phyloP scores from a whole-genome alignment of 2,113 vertebrate genomes.

The Haliaeetus leucogaster region DNA sequence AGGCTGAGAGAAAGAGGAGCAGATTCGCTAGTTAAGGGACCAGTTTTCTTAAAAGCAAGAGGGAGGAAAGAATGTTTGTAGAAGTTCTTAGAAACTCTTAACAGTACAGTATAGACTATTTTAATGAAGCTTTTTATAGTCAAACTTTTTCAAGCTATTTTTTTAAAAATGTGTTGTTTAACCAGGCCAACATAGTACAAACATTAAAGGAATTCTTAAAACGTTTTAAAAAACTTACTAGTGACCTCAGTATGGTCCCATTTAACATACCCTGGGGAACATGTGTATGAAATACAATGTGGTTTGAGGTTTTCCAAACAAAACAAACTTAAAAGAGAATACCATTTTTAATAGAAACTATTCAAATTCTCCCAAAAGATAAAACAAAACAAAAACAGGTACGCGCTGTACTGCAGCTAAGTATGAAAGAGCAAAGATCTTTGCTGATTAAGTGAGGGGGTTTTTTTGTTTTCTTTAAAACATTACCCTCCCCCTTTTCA shows the following conservation, averaged over 20 bases:
- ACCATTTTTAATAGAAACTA: conserved; percentile 64
- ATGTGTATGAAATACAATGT: conserved; percentile 64
- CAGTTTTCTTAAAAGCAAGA: neutral
- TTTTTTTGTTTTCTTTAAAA: neutral
- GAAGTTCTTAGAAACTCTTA: neutral
- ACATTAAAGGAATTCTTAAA: conserved; percentile 75
- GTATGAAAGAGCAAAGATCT: conserved; percentile 8
- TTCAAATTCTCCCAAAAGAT: conserved; percentile 47
- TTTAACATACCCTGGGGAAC: conserved; percentile 67
- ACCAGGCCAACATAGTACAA: conserved; percentile 62
- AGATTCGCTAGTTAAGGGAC: neutral
- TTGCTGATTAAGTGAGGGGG: neutral
- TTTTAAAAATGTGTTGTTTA: conserved; percentile 53
- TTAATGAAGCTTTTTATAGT: conserved; percentile 44
- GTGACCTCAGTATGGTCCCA: conserved; percentile 71
- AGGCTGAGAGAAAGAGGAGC: neutral
- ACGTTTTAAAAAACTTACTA: conserved; percentile 62
- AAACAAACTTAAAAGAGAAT: conserved; percentile 74
- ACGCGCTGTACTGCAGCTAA: neutral
- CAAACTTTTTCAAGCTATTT: conserved; percentile 2
- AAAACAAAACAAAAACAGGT: conserved; percentile 55
- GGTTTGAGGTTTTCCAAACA: conserved; percentile 70
- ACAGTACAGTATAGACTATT: conserved; percentile 18
- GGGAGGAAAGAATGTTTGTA: conserved; percentile 5
- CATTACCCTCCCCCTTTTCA: neutral